A percentile compares a stretch with the other conserved stretches of the same genome.
These are phyloP conservation scores for Phocides pigmalion DNA, from an alignment of 1,140 invertebrate species.

Conservation along the genomic window DNA sequence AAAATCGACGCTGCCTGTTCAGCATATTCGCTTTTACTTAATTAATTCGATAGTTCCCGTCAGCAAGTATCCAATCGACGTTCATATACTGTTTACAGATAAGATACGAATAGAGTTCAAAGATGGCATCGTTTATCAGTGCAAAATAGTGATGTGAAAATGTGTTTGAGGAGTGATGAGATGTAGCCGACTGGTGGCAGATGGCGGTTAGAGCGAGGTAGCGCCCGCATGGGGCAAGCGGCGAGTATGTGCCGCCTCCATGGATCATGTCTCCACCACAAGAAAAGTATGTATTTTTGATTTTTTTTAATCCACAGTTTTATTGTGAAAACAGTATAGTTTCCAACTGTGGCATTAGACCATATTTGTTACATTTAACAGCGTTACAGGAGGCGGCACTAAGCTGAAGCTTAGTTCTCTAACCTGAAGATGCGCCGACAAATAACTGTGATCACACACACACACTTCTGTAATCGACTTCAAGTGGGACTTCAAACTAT, in stretches of 20 bases:
- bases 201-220: constrained; percentile 86
- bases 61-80: constrained; percentile 19
- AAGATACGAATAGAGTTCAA: not conserved
- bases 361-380: too few species aligned
- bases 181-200: constrained; percentile 81
- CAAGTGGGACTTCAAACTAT: too few species aligned
- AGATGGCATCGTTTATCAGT: constrained; percentile 9
- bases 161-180: constrained; percentile 46
- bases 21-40: not conserved
- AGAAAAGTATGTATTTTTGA: constrained; percentile 84
- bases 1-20: not conserved
- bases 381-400: too few species aligned
- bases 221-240: constrained; percentile 87
- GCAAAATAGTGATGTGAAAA: constrained; percentile 58
- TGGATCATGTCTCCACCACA: constrained; percentile 86
- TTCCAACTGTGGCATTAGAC: too few species aligned
- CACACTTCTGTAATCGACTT: too few species aligned
- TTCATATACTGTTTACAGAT: not conserved
- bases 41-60: not conserved
- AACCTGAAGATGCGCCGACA: too few species aligned
- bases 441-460: too few species aligned
- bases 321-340: too few species aligned
- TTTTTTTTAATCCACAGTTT: not conserved
- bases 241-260: constrained; percentile 87
- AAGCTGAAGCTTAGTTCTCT: too few species aligned